These are phyloP conservation scores for Lucilia cuprina DNA, from an alignment of 1,140 invertebrate genomes.

Conservation along the genomic window DNA sequence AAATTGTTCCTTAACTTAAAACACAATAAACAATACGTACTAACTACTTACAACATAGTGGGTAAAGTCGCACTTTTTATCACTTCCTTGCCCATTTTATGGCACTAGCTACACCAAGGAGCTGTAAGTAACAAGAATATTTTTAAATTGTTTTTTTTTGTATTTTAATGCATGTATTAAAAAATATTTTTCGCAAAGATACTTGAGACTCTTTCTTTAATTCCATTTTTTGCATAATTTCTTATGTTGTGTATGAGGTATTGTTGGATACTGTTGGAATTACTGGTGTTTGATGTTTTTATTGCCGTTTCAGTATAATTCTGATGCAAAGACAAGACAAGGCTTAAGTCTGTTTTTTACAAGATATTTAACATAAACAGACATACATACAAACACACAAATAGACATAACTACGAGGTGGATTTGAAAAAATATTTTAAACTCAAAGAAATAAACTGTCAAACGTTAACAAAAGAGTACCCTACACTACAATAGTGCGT, in stretches of 20 bases:
- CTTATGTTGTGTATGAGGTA: not conserved
- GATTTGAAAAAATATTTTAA: not conserved
- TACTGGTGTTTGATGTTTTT: not conserved
- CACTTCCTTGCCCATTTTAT: not conserved
- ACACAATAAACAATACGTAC: not conserved
- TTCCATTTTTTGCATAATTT: not conserved
- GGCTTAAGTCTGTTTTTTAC: constrained; percentile 19
- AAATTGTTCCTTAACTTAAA: constrained; percentile 27
- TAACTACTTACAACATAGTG: too few species aligned
- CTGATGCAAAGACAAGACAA: not conserved
- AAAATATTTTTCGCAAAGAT: constrained; percentile 22
- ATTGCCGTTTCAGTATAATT: not conserved
- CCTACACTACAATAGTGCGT: too few species aligned
- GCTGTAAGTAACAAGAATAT: not conserved
- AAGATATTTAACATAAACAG: not conserved
- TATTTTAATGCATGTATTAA: constrained; percentile 18
- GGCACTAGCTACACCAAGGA: not conserved
- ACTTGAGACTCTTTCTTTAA: not conserved
- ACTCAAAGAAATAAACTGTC: too few species aligned
- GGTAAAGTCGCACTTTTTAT: not conserved
- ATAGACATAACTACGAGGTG: not conserved
- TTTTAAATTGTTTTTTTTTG: not conserved
- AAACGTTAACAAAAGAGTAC: too few species aligned
- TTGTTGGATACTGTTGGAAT: not conserved
- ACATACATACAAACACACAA: not conserved